Evolutionary conservation across 2,888 invertebrate species (phyloP), one percentile per base, ranked within the genome.

Genomic region (Fabriciana adippe): DNA sequence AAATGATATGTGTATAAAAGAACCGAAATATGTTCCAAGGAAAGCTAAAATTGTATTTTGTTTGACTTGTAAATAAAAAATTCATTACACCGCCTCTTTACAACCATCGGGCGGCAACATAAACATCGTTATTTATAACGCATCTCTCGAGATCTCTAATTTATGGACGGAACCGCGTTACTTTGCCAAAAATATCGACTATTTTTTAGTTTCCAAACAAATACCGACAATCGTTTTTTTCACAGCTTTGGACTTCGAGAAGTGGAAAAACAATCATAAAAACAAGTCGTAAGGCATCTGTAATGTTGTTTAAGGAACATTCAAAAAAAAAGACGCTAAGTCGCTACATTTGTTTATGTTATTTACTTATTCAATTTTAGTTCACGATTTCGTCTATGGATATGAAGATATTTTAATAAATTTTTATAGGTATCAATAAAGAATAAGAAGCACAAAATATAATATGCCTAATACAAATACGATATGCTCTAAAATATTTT

Each of bases 81-180:
- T 2, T 21, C 53, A 61, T 53, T 53, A 51, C n/a, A 53, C 61
- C 61, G 51, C 41, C 51, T 61, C 21, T 18, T 61, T 61, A 54
- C 59, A 21, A 15, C 47, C 48, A 16, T 54, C n/a, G 59, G n/a
- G 47, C 35, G 18, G 54, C 4, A 66, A 66, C 47, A 35, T 66
- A 66, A 66, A 66, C 59, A 60, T 53, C 51, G 61, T 59, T 66
- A 66, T 66, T 66, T 60, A 67, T 57, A 67, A 63, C 51, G 18
- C 62, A 21, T 61, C 55, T 51, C 45, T 55, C 56, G 56, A 63
- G 63, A 53, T 67, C 63, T 18, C 31, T 57, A 57, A 63, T 67
- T 67, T 67, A 67, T 63, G 63, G 62, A 53, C 31, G 51, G 31
- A 35, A 45, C 64, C 16, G 54, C 31, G 61, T 16, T 53, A 61